Base-by-base conservation (phyloP, 1,140 invertebrate species). In the Aphis gossypii region DNA sequence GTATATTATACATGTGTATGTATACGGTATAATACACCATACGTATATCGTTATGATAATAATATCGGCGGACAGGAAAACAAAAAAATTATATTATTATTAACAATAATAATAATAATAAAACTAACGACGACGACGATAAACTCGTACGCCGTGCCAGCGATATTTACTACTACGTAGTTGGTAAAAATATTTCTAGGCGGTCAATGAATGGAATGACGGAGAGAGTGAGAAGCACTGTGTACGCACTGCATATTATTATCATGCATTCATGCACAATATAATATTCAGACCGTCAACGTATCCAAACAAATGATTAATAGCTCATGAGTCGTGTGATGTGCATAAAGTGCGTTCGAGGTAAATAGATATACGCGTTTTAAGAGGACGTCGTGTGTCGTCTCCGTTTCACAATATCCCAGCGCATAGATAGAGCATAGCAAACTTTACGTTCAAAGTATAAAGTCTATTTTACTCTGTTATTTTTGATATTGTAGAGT, bases 161-260 rank as follows among this genome's bases (percentile, higher is more conserved):
- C 44, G 41, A 30, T 30, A n/a, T 46, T 68, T 46, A 68, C 56
- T 92, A 92, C 90, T 48, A 92, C 90, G 90, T 90, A 90, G 90
- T 92, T 38, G 30, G 89, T 76, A 54, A 23, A 83, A 41, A 76
- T 82, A 91, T 89, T 87, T 93, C 38, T 90, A 41, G 35, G 56
- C 89, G 87, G 56, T 68, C 60, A 56, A 84, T 56, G 76, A 91
- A 90, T 90, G 48, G 76, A 92, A 35, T 14, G 56, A 76, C 51
- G 46, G 87, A 76, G 60, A 76, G 60, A 76, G 60, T n/a, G 30
- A 76, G 60, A 76, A 30, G 60, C n/a, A 68, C 30, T 68, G 11
- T 76, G 18, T n/a, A 14, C 30, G 30, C 60, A 30, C 60, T 68
- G 56, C 56, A 76, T 68, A 30, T 54, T 30, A 60, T 68, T 56